Evolutionary conservation across 2,888 invertebrate species (phyloP), one percentile per base, ranked within the genome.

Genomic region (Sphaerophoria taeniata): DNA sequence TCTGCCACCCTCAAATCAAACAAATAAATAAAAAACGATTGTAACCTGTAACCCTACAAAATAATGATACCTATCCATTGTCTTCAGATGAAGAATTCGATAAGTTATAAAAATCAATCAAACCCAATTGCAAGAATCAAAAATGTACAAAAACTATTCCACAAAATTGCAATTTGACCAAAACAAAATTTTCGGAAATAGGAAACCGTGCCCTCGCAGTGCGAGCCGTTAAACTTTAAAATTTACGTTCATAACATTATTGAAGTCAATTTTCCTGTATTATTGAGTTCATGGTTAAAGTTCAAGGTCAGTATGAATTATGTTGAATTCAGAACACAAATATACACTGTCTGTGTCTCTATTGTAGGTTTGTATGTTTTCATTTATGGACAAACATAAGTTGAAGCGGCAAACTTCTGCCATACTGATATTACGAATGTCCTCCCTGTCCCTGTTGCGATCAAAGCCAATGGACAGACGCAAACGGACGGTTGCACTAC

Each of bases 331-430:
- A 70, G 71, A 79, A 79, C 58, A 39, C 60, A 79, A 56, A n/a
- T 65, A 74, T 79, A 78, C 14, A 49, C 33, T 34, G 16, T 33
- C 31, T 31, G 34, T 7, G 16, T n/a, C n/a, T n/a, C n/a, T n/a
- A n/a, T n/a, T n/a, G n/a, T n/a, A n/a, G 14, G 2, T 36, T 73
- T 31, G 63, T 79, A 60, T 79, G 75, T 71, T 75, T 83, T 75
- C 43, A 70, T 71, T 60, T 58, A 74, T 79, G 74, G 83, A 75
- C 71, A 71, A 71, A 67, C 73, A 70, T 83, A 70, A 78, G 78
- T 70, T 78, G 73, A 63, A 73, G 51, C 31, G 39, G 70, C 63
- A 75, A 67, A n/a, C 53, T 60, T 24, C 43, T n/a, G n/a, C n/a
- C n/a, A n/a, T n/a, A n/a, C n/a, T n/a, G n/a, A n/a, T n/a, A n/a